Evolutionary conservation across 2,888 invertebrate species (phyloP).

Genomic region (Trichopoda pennipes): DNA sequence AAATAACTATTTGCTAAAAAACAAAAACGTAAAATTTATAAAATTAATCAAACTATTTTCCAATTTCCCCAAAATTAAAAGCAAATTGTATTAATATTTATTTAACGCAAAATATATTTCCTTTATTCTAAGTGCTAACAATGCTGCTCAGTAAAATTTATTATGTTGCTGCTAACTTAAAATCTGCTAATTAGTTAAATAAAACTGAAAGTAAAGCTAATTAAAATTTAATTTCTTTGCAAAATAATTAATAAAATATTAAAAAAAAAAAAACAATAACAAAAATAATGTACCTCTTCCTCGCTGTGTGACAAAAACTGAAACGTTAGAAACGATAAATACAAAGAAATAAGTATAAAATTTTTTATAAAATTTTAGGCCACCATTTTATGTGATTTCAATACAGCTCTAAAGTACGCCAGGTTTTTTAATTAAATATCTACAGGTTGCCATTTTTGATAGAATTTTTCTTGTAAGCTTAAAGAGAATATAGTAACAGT

Average conservation of each 20-base stretch:
- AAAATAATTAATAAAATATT: constrained; percentile 3
- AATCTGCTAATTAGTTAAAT: constrained; percentile 59
- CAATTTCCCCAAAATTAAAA: constrained; percentile 44
- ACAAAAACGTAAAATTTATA: not conserved
- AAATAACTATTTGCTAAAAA: constrained; percentile 48
- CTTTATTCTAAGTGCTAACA: constrained; percentile 69
- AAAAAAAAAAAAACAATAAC: constrained; percentile 5
- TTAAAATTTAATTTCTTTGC: constrained; percentile 21
- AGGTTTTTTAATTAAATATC: no score
- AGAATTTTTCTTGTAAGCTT: no score
- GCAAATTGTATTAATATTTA: constrained; percentile 69
- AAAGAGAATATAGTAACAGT: no score
- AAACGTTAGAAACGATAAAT: not conserved
- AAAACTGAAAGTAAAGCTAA: constrained; percentile 35
- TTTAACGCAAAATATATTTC: constrained; percentile 41
- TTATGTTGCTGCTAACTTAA: constrained; percentile 75
- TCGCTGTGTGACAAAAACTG: constrained; percentile 32
- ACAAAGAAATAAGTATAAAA: no score
- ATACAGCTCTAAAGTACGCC: no score
- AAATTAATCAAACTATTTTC: constrained; percentile 15
- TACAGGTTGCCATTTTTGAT: no score
- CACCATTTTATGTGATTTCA: no score
- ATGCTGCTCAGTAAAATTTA: constrained; percentile 69
- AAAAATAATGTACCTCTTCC: constrained; percentile 28
- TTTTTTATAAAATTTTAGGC: no score